Conservation (phyloP, 2,113 vertebrate genomes). For the Sterrhoptilus dennistouni region DNA sequence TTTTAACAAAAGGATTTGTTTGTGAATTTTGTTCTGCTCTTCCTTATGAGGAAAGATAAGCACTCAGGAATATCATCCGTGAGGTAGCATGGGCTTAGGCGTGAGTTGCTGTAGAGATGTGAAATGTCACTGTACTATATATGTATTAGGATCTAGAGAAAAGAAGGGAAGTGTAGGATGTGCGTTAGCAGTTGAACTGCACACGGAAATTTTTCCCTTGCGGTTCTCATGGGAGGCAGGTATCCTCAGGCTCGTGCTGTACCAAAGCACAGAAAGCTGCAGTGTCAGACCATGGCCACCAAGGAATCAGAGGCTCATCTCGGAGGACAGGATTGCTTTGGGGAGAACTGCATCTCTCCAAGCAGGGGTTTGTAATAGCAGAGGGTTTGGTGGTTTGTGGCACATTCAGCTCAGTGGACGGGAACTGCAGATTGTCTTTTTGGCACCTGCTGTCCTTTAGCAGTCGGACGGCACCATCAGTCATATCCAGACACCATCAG, state of each 20-base stretch:
- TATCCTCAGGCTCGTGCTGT: neutral
- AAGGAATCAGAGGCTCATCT: neutral
- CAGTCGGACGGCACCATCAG: conserved; percentile 47
- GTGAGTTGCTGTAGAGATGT: neutral
- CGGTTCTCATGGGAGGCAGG: neutral
- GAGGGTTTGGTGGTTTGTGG: neutral
- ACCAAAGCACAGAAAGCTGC: neutral
- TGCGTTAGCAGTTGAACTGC: neutral
- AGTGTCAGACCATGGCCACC: neutral
- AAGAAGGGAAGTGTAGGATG: neutral
- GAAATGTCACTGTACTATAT: conserved; percentile 1
- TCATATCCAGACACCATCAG: conserved; percentile 59
- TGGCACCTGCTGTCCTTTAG: conserved; percentile 29
- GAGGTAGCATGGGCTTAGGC: neutral
- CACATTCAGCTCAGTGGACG: neutral
- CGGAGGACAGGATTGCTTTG: neutral
- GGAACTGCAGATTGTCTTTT: conserved; percentile 33
- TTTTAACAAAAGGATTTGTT: neutral
- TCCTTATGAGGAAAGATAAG: neutral
- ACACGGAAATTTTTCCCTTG: neutral
- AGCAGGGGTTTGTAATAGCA: neutral
- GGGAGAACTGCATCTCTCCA: neutral
- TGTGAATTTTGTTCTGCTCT: neutral
- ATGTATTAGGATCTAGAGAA: neutral
- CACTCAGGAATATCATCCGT: neutral